Conservation (phyloP, 2,888 invertebrate species). For the Megastigmus dorsalis region DNA sequence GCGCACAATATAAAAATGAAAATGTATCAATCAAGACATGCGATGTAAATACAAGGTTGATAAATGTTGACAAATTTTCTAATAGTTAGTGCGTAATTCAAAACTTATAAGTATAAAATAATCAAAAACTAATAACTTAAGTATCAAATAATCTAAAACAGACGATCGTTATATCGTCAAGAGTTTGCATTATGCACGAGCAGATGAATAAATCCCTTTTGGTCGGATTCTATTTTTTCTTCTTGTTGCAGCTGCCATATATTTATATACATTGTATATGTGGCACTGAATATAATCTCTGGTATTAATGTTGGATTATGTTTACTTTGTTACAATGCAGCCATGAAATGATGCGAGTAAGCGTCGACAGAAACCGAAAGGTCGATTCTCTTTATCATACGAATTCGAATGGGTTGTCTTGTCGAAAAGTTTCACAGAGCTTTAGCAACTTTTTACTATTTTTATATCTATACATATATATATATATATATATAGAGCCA, state of each 20-base stretch:
- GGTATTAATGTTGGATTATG: conserved; percentile 28
- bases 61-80: too few species aligned
- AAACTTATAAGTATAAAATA: too few species aligned
- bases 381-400: conserved; percentile 50
- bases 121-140: too few species aligned
- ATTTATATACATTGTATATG: conserved; percentile 37
- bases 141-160: too few species aligned
- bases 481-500: not conserved
- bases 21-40: too few species aligned
- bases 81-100: too few species aligned
- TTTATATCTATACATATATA: not conserved
- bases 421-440: conserved; percentile 47
- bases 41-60: too few species aligned
- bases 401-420: conserved; percentile 52
- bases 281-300: conserved; percentile 19
- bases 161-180: too few species aligned
- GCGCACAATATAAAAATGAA: too few species aligned
- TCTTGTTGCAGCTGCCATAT: conserved; percentile 32
- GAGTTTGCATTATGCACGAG: not conserved
- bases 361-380: conserved; percentile 51
- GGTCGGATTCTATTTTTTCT: conserved; percentile 29
- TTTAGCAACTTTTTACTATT: conserved; percentile 31
- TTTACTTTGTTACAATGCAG: conserved; percentile 36
- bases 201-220: conserved; percentile 16
- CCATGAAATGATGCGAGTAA: conserved; percentile 35